Percentiles rank a stretch among this genome's conserved stretches.
Evolutionary conservation across 1,140 invertebrate species (phyloP).

Genomic region (Eriosoma lanigerum): DNA sequence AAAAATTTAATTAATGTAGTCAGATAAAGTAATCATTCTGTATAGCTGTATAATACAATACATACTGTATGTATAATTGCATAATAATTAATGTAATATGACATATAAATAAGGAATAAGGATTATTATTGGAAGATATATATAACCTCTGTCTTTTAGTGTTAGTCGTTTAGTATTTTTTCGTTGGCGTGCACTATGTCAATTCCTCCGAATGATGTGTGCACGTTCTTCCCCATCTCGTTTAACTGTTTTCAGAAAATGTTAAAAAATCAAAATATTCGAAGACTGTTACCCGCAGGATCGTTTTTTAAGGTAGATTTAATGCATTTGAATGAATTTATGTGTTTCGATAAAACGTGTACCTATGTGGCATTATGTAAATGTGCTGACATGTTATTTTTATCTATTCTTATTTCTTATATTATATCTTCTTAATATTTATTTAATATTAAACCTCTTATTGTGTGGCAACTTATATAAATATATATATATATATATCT

Average conservation of each 20-base stretch:
- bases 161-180: neutral
- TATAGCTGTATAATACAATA: too few relatives aligned
- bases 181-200: conserved; percentile 55
- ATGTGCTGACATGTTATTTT: conserved; percentile 21
- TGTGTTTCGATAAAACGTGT: conserved; percentile 12
- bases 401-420: neutral
- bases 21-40: too few relatives aligned
- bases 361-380: conserved; percentile 35
- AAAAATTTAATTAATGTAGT: too few relatives aligned
- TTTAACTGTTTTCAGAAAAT: conserved; percentile 69
- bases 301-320: conserved; percentile 69
- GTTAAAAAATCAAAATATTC: conserved; percentile 68
- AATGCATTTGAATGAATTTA: neutral
- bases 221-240: conserved; percentile 47
- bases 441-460: neutral
- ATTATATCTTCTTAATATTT: neutral
- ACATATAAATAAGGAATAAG: too few relatives aligned
- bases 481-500: too few relatives aligned
- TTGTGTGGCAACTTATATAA: too few relatives aligned
- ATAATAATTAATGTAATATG: too few relatives aligned
- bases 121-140: too few relatives aligned
- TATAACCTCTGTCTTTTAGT: too few relatives aligned
- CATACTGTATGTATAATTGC: too few relatives aligned
- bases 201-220: conserved; percentile 56
- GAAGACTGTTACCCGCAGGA: conserved; percentile 68